phyloP scores from a whole-genome alignment of 2,888 invertebrate species.

The Netelia melanura region DNA sequence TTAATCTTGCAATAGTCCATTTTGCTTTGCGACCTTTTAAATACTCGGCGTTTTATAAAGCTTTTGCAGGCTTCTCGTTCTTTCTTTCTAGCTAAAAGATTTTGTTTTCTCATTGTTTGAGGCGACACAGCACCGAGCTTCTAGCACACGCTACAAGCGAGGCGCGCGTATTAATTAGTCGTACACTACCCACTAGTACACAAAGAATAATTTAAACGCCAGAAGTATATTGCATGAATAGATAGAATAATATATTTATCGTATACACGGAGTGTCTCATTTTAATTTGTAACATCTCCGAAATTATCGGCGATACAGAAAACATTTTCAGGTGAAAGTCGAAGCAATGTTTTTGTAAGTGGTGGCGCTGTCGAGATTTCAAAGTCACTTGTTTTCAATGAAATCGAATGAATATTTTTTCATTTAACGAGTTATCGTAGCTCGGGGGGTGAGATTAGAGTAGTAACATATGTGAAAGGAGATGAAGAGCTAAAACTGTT shows the following conservation, averaged over 20 bases:
- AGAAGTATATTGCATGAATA: slow-evolving; percentile 57
- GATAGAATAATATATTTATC: slow-evolving; percentile 39
- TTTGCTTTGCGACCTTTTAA: background rate
- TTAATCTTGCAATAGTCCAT: slow-evolving; percentile 2
- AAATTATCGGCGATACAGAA: background rate
- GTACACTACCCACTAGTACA: slow-evolving; percentile 58
- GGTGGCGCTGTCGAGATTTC: background rate
- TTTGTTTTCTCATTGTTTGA: slow-evolving; percentile 25
- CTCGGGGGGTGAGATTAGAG: background rate
- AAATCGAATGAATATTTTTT: too few relatives aligned
- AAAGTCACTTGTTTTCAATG: too few relatives aligned
- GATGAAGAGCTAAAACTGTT: background rate
- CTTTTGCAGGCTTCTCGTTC: slow-evolving; percentile 16
- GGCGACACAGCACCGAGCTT: slow-evolving; percentile 61
- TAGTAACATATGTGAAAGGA: background rate
- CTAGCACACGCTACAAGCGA: slow-evolving; percentile 65
- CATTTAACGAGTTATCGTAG: background rate
- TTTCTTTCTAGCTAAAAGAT: slow-evolving; percentile 11
- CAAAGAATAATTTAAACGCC: slow-evolving; percentile 62
- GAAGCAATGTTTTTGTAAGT: background rate
- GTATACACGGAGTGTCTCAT: background rate
- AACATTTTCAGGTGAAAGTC: background rate
- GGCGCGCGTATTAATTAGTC: slow-evolving; percentile 67
- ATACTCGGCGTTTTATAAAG: slow-evolving; percentile 35
- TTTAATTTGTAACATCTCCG: slow-evolving; percentile 6